A percentile compares a stretch with the other conserved stretches of the same genome.
phyloP scores from a whole-genome alignment of 1,140 invertebrate species.

The Geopemphigus sp. region DNA sequence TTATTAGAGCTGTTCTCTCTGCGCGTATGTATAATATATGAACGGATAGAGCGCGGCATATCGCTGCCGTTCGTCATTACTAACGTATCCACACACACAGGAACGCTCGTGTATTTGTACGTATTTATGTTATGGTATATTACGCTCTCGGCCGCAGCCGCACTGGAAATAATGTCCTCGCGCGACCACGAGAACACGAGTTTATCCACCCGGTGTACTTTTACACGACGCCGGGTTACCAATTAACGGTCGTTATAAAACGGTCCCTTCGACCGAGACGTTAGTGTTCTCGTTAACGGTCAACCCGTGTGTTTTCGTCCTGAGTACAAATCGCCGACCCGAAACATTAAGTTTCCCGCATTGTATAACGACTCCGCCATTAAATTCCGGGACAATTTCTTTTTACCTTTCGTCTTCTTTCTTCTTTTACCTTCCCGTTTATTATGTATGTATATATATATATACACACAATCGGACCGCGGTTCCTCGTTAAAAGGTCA shows the following conservation, averaged over 20 bases:
- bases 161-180: constrained; percentile 7
- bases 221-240: background rate
- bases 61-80: too few relatives aligned
- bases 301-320: constrained; percentile 3
- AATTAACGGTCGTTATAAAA: constrained; percentile 23
- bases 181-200: background rate
- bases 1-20: too few relatives aligned
- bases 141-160: too few relatives aligned
- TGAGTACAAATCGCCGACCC: constrained; percentile 7
- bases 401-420: background rate
- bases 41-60: too few relatives aligned
- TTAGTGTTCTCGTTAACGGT: constrained; percentile 28
- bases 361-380: constrained; percentile 11
- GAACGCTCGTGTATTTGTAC: too few relatives aligned
- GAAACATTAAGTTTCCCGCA: constrained; percentile 4
- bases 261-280: constrained; percentile 15
- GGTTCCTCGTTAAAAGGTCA: constrained; percentile 12
- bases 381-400: background rate
- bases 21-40: too few relatives aligned
- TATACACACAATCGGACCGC: background rate
- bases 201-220: too few relatives aligned
- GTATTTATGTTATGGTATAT: too few relatives aligned
- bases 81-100: too few relatives aligned
- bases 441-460: too few relatives aligned
- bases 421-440: background rate